Percentiles rank a stretch among this genome's conserved stretches.
phyloP scores from a whole-genome alignment of 1,140 invertebrate genomes.

The Thalassaphorura encarpata region DNA sequence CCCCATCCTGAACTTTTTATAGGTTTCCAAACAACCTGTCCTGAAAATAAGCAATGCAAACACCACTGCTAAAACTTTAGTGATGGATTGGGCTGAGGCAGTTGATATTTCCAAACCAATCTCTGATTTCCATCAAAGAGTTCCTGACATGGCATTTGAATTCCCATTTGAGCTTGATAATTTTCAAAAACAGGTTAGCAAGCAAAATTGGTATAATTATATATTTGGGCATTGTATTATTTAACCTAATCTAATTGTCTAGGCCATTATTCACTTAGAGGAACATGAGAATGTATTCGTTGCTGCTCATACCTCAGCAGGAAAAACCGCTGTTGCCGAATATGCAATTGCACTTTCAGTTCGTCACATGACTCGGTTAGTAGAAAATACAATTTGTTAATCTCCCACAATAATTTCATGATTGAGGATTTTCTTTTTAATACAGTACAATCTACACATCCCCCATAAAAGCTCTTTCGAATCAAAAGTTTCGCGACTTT shows the following conservation, averaged over 20 bases:
- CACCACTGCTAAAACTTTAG: not conserved
- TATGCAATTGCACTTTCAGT: slow-evolving; percentile 92
- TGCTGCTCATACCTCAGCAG: slow-evolving; percentile 96
- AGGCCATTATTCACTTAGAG: slow-evolving; percentile 89
- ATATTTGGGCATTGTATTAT: not conserved
- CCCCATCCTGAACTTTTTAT: not conserved
- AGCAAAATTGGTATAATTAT: not conserved
- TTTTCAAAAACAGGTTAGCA: slow-evolving; percentile 76
- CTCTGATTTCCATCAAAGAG: slow-evolving; percentile 65
- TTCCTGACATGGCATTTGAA: slow-evolving; percentile 72
- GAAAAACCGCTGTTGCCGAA: slow-evolving; percentile 98
- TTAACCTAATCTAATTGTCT: slow-evolving; percentile 26
- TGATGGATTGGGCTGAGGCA: slow-evolving; percentile 63
- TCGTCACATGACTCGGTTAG: slow-evolving; percentile 77
- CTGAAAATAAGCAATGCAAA: slow-evolving; percentile 44
- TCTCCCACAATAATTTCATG: not conserved
- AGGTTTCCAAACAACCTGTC: slow-evolving; percentile 39
- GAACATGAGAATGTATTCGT: slow-evolving; percentile 94
- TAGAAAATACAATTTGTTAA: slow-evolving; percentile 1
- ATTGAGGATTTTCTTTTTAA: slow-evolving; percentile 28
- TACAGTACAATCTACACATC: slow-evolving; percentile 94
- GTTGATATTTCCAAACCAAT: slow-evolving; percentile 70
- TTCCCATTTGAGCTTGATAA: slow-evolving; percentile 92
- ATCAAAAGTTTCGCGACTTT: slow-evolving; percentile 98
- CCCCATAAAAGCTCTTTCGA: slow-evolving; percentile 97